Base-by-base conservation (phyloP, 2,113 vertebrate genomes). In the Neolamprologus sp. region DNA sequence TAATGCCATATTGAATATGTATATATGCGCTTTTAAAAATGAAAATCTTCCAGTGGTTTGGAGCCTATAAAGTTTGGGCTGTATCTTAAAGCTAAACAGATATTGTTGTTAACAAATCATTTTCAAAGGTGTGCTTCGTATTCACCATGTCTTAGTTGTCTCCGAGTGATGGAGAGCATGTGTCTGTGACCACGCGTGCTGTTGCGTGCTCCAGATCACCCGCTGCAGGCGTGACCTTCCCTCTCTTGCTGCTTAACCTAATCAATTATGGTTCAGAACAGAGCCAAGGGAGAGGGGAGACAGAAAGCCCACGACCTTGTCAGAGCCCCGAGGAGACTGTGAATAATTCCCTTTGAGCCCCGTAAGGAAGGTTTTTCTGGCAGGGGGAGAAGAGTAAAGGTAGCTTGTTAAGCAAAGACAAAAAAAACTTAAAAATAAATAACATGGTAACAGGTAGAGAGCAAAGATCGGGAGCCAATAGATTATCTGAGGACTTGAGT, bases 261-360 rank as follows among this genome's bases (percentile, higher is more conserved):
- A 96, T 97, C 96, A 97, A 96, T 97, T 97, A 96, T 88, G 91
- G 94, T 96, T 96, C 94, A 96, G 94, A 95, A 94, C 95, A 95
- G 92, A 94, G 95, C 91, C 93, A 91, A 82, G 91, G 93, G 93
- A 90, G 92, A 93, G 92, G 87, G 89, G 81, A 93, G 94, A 95
- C 88, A 83, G 93, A 90, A 82, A 82, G 83, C 92, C 81, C 55
- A 58, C 57, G 93, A 96, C 96, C 95, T 96, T 96, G 95, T 96
- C 95, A 95, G 81, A 94, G 91, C 92, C 91, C 94, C 9, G 94
- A 95, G 96, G 95, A 95, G 95, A 95, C 93, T 92, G 91, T 96
- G 95, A 96, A 96, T 96, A 95, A 96, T 96, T 96, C 95, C 95
- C 93, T 95, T 91, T 95, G 95, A 96, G 95, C 49, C 90, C 91